phyloP scores from a whole-genome alignment of 2,113 vertebrate genomes.

The Talpa occidentalis region DNA sequence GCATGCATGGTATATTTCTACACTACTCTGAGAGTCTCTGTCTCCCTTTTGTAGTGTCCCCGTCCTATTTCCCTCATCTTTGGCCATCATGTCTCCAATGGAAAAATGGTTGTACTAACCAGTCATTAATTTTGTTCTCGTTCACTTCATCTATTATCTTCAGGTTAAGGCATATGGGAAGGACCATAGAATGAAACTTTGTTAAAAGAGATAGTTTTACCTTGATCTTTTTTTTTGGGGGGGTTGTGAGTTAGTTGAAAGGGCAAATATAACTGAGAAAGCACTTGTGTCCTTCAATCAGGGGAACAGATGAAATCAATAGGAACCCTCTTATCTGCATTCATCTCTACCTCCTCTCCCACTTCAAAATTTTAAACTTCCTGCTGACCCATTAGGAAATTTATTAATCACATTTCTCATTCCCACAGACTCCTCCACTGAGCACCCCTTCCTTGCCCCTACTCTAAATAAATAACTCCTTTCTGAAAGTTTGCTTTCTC shows the following conservation, averaged over 20 bases:
- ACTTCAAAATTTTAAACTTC: not conserved
- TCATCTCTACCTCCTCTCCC: not conserved
- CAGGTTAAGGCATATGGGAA: too few species aligned
- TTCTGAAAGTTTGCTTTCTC: not conserved
- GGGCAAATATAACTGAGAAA: not conserved
- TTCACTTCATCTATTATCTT: not conserved
- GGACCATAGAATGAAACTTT: not conserved
- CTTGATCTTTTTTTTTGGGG: not conserved
- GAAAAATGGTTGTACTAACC: not conserved
- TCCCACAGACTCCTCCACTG: not conserved
- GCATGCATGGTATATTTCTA: accelerated
- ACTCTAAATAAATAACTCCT: not conserved
- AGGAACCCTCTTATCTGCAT: not conserved
- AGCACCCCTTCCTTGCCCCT: not conserved
- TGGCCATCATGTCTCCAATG: not conserved
- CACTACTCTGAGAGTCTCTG: not conserved
- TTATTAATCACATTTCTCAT: not conserved
- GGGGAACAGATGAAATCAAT: not conserved
- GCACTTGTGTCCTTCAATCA: not conserved
- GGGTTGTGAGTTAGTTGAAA: not conserved
- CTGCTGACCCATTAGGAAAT: not conserved
- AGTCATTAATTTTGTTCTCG: not conserved
- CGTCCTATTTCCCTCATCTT: too few species aligned
- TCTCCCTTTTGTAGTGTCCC: not conserved
- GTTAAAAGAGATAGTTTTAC: not conserved